Percentiles rank a stretch among this genome's conserved stretches.
phyloP scores from a whole-genome alignment of 2,113 vertebrate genomes.

The Stomatorhinus ivindoensis region DNA sequence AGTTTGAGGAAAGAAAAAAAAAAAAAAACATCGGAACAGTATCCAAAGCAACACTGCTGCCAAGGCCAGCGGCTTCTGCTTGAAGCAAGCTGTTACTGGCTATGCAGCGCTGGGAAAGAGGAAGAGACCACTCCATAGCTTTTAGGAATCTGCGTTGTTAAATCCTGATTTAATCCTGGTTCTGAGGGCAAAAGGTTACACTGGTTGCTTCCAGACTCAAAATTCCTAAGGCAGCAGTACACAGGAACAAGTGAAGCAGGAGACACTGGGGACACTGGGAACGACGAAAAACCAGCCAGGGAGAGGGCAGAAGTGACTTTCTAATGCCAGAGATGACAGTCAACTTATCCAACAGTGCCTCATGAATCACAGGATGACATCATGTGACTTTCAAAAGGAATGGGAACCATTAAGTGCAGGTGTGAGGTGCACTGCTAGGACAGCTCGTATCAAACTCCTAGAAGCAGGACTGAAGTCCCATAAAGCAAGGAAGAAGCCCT shows the following conservation, averaged over 20 bases:
- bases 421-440: neutral
- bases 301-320: neutral
- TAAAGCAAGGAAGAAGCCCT: neutral
- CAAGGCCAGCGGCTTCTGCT: neutral
- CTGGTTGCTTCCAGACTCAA: neutral
- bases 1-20: neutral
- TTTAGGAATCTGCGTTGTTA: neutral
- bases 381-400: neutral
- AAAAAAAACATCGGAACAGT: neutral
- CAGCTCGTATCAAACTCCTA: neutral
- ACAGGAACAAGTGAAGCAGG: neutral
- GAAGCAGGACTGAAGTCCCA: neutral
- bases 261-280: neutral
- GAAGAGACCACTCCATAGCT: neutral
- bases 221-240: neutral
- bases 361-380: neutral
- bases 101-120: neutral
- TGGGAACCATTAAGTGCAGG: neutral
- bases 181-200: neutral
- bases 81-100: neutral
- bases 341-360: neutral
- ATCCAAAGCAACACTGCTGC: neutral
- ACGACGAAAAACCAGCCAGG: neutral
- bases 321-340: neutral
- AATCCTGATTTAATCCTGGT: neutral